These are phyloP conservation scores for Megaustenia siamemsis DNA, from an alignment of 2,888 invertebrate species.

Conservation along the genomic window DNA sequence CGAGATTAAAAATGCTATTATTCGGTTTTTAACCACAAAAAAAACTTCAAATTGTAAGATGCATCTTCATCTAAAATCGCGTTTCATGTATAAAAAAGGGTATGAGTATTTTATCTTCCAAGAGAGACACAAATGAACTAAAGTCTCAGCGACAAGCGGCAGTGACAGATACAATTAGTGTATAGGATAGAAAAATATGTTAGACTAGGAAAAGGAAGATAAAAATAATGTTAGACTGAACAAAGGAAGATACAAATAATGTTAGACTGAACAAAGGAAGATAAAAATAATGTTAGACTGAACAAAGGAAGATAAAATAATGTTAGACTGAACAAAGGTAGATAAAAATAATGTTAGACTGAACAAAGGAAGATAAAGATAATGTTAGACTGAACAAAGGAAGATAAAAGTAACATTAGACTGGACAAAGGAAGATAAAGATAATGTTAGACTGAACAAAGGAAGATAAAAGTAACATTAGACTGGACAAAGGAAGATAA, in stretches of 20 bases:
- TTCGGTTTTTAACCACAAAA: too few species aligned
- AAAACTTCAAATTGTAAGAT: too few species aligned
- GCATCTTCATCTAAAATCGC: too few species aligned
- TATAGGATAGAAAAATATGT: background rate
- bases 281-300: too few species aligned
- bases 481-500: slow-evolving; percentile 1
- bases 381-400: background rate
- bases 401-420: background rate
- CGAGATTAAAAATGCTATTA: too few species aligned
- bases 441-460: background rate
- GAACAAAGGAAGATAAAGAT: background rate
- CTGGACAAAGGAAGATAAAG: background rate
- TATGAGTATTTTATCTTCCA: too few species aligned
- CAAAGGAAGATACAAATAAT: too few species aligned
- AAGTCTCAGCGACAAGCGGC: too few species aligned
- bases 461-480: background rate
- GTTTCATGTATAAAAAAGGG: too few species aligned
- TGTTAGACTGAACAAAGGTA: background rate
- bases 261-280: too few species aligned
- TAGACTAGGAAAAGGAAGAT: background rate
- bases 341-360: background rate
- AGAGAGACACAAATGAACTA: too few species aligned
- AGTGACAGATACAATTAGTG: background rate
- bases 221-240: too few species aligned
- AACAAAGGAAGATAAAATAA: background rate